phyloP scores from a whole-genome alignment of 2,113 vertebrate species.

The Climacteris rufus region DNA sequence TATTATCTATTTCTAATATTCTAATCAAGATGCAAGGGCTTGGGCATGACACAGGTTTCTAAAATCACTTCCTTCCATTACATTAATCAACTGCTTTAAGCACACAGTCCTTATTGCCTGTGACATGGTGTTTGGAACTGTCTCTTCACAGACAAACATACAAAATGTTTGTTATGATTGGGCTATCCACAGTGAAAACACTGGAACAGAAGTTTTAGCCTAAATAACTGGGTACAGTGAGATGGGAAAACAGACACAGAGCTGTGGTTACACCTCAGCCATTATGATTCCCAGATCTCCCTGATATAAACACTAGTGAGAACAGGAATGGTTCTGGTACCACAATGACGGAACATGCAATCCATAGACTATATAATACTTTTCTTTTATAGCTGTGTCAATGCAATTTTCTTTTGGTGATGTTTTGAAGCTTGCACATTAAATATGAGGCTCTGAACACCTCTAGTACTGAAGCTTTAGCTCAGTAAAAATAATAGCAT shows the following conservation, averaged over 20 bases:
- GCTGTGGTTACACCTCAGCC: neutral
- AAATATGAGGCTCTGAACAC: neutral
- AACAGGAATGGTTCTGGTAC: neutral
- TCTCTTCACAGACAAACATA: neutral
- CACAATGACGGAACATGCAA: neutral
- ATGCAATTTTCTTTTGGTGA: neutral
- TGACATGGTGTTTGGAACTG: neutral
- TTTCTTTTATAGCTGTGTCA: neutral
- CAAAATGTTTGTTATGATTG: neutral
- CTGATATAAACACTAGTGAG: neutral
- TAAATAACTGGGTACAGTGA: neutral
- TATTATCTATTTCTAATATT: neutral
- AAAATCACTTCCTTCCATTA: neutral
- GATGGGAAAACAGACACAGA: neutral
- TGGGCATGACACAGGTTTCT: neutral
- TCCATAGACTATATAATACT: neutral
- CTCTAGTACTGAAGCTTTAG: constrained; percentile 30
- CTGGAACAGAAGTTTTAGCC: neutral
- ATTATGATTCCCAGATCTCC: neutral
- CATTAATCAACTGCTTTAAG: neutral
- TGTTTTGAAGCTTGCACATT: neutral
- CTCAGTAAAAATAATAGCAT: constrained; percentile 60
- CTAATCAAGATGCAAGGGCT: neutral
- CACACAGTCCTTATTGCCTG: neutral
- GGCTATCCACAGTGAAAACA: neutral